Evolutionary conservation across 2,113 vertebrate genomes (phyloP).

Genomic region (Triplophysa rosa): DNA sequence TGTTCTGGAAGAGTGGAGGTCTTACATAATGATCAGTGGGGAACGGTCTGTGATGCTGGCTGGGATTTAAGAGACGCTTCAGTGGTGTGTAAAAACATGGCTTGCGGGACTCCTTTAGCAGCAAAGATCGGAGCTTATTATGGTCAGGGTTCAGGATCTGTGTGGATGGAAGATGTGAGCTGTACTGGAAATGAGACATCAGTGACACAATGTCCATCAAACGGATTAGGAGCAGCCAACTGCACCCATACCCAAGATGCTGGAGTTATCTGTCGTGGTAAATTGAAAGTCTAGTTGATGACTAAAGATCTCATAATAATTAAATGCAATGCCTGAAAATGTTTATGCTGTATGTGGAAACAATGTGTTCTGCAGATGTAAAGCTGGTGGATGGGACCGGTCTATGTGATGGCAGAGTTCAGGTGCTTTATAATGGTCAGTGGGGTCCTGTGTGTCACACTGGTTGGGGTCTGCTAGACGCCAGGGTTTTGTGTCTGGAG

Average conservation of each 20-base stretch:
- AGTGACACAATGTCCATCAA: background rate
- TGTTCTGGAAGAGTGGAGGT: constrained; percentile 47
- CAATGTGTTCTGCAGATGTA: too few species aligned
- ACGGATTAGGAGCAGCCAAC: background rate
- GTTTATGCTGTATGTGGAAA: background rate
- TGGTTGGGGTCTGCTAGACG: too few species aligned
- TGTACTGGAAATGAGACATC: background rate
- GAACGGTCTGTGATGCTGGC: background rate
- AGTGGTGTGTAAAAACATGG: background rate
- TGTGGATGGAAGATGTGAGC: background rate
- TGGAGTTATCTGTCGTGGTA: background rate
- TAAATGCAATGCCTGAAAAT: background rate
- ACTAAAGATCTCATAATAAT: background rate
- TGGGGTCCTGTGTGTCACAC: too few species aligned
- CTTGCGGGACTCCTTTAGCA: background rate
- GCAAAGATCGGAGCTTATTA: background rate
- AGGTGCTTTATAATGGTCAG: too few species aligned
- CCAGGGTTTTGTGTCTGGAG: too few species aligned
- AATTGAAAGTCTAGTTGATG: background rate
- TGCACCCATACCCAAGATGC: background rate
- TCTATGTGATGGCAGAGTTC: too few species aligned
- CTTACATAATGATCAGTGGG: constrained; percentile 2
- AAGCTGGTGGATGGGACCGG: too few species aligned
- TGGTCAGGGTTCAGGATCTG: background rate
- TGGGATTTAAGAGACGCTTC: background rate